phyloP scores from a whole-genome alignment of 2,797 vertebrate genomes.

The Selene dorsalis region DNA sequence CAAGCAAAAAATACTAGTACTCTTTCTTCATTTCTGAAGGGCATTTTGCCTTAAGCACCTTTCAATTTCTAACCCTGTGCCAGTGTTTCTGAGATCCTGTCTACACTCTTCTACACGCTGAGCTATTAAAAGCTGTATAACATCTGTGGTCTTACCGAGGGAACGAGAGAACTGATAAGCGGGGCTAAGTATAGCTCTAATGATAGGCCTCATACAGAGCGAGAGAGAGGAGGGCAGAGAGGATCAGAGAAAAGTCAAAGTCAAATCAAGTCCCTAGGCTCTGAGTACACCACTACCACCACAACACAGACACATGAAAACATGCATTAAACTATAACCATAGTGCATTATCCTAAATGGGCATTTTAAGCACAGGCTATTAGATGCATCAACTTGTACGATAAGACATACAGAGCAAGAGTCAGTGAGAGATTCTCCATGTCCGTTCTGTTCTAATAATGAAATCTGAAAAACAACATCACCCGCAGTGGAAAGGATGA shows the following conservation, averaged over 20 bases:
- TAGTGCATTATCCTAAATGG: slow-evolving; percentile 15
- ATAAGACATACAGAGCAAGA: background rate
- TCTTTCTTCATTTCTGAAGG: slow-evolving; percentile 20
- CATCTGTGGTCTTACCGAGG: slow-evolving; percentile 65
- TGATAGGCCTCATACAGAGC: slow-evolving; percentile 67
- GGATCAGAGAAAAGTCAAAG: slow-evolving; percentile 74
- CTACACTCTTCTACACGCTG: slow-evolving; percentile 13
- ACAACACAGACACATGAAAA: slow-evolving; percentile 20
- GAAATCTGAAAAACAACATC: background rate
- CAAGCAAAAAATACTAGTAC: background rate
- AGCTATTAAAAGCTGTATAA: slow-evolving; percentile 66
- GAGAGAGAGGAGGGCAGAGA: slow-evolving; percentile 52
- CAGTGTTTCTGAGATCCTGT: slow-evolving; percentile 32
- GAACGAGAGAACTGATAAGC: slow-evolving; percentile 69
- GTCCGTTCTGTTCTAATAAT: background rate
- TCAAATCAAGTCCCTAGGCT: slow-evolving; percentile 41
- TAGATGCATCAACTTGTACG: background rate
- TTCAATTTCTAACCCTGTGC: slow-evolving; percentile 22
- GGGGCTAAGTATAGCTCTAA: slow-evolving; percentile 74
- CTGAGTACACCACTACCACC: slow-evolving; percentile 10
- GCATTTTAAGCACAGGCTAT: slow-evolving; percentile 7
- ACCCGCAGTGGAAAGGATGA: background rate
- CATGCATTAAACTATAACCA: slow-evolving; percentile 2
- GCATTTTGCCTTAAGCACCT: background rate
- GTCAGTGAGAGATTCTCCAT: background rate